Conservation (phyloP, 2,797 vertebrate species). For the Rhinatrema bivittatum region DNA sequence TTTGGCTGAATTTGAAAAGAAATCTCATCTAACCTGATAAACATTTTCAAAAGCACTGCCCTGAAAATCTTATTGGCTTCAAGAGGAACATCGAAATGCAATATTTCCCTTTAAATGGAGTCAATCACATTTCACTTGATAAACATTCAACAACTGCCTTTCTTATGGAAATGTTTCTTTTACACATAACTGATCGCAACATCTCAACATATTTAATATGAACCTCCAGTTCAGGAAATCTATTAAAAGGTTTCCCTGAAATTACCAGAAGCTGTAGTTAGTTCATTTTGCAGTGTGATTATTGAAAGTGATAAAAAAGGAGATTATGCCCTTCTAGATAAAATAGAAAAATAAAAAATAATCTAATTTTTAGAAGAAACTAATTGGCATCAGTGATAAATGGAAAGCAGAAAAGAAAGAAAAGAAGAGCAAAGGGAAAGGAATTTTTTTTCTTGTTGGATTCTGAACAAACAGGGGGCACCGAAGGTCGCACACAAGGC, state of each 20-base stretch:
- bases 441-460: too few species aligned
- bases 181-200: slow-evolving; percentile 1
- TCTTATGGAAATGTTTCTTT: slow-evolving; percentile 11
- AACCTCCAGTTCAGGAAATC: neutral
- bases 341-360: neutral
- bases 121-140: neutral
- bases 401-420: neutral
- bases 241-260: slow-evolving; percentile 1
- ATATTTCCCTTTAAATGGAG: slow-evolving; percentile 9
- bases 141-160: slow-evolving; percentile 1
- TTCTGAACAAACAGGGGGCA: too few species aligned
- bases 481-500: too few species aligned
- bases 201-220: slow-evolving; percentile 2
- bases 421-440: neutral
- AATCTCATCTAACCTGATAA: slow-evolving; percentile 14
- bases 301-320: neutral
- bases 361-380: neutral
- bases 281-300: slow-evolving; percentile 17
- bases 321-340: neutral
- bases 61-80: slow-evolving; percentile 14
- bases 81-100: slow-evolving; percentile 3
- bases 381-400: too few species aligned
- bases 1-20: too few species aligned
- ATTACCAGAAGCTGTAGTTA: slow-evolving; percentile 11
- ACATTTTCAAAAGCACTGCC: slow-evolving; percentile 26